Conservation (phyloP, 2,113 vertebrate species). For the Takifugu bimaculatus region DNA sequence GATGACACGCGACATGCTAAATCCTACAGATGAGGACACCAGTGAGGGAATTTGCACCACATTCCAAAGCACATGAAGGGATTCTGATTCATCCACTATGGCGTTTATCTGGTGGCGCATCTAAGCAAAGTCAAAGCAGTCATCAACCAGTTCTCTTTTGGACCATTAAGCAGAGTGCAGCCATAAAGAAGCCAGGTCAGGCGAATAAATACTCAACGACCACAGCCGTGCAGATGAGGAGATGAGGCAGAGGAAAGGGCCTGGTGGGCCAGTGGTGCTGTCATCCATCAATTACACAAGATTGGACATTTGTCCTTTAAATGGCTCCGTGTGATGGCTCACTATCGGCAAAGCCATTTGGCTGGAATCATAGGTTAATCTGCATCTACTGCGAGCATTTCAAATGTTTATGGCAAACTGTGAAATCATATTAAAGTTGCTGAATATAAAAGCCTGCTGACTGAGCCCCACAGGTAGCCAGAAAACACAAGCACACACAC, state of each 20-base stretch:
- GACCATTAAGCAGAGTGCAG: slow-evolving; percentile 54
- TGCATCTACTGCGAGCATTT: slow-evolving; percentile 8
- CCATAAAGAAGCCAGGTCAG: slow-evolving; percentile 44
- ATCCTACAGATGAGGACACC: too few species aligned
- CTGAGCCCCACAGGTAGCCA: too few species aligned
- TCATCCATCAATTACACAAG: slow-evolving; percentile 35
- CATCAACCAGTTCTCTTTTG: slow-evolving; percentile 35
- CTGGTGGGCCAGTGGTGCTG: slow-evolving; percentile 12
- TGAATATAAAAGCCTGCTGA: too few species aligned
- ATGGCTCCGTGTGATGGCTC: slow-evolving; percentile 25
- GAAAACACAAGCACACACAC: too few species aligned
- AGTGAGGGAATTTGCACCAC: too few species aligned
- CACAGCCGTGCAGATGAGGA: slow-evolving; percentile 22
- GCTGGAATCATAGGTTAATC: slow-evolving; percentile 38
- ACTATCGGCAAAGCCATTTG: slow-evolving; percentile 40
- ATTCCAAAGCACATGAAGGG: too few species aligned
- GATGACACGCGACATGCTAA: too few species aligned
- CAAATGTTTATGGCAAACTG: slow-evolving; percentile 34
- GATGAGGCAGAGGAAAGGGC: slow-evolving; percentile 25
- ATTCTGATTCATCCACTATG: too few species aligned
- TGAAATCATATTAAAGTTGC: slow-evolving; percentile 25
- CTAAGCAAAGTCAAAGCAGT: slow-evolving; percentile 15
- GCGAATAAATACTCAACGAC: slow-evolving; percentile 51
- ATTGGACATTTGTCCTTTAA: slow-evolving; percentile 44
- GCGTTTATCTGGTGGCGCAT: neutral